phyloP scores from a whole-genome alignment of 2,113 vertebrate species.

The Cinclus mexicanus region DNA sequence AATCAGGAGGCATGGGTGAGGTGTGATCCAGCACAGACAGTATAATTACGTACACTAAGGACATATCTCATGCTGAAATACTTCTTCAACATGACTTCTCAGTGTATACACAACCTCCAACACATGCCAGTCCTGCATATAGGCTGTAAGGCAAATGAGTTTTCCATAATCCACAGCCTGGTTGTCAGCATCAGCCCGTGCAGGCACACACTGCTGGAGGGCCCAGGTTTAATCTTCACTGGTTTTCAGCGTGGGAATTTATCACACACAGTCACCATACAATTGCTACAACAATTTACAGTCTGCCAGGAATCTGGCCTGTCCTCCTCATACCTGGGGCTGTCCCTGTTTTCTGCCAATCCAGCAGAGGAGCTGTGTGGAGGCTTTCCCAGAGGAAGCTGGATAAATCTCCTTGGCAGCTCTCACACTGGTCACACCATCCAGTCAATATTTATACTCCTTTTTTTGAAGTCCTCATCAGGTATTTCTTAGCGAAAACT shows the following conservation, averaged over 20 bases:
- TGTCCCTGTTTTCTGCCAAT: neutral
- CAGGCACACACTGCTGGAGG: neutral
- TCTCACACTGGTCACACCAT: neutral
- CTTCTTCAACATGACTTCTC: neutral
- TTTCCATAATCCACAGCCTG: neutral
- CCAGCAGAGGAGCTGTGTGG: neutral
- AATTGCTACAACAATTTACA: neutral
- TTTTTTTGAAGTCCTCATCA: neutral
- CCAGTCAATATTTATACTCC: neutral
- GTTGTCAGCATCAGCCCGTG: neutral
- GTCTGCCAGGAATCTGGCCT: neutral
- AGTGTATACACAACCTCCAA: neutral
- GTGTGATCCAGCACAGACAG: neutral
- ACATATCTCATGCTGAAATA: neutral
- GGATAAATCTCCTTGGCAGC: neutral
- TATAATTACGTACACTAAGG: neutral
- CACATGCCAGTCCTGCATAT: neutral
- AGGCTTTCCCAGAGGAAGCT: neutral
- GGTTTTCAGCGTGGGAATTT: neutral
- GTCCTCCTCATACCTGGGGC: neutral
- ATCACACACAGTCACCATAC: neutral
- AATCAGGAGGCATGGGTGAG: neutral
- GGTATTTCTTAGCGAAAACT: neutral
- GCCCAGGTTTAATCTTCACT: neutral
- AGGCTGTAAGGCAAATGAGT: neutral